A percentile compares a stretch with the other conserved stretches of the same genome.
Evolutionary conservation across 92 coral and sea anemone species (phyloP).

Genomic region (Parazoanthus atlanticus): DNA sequence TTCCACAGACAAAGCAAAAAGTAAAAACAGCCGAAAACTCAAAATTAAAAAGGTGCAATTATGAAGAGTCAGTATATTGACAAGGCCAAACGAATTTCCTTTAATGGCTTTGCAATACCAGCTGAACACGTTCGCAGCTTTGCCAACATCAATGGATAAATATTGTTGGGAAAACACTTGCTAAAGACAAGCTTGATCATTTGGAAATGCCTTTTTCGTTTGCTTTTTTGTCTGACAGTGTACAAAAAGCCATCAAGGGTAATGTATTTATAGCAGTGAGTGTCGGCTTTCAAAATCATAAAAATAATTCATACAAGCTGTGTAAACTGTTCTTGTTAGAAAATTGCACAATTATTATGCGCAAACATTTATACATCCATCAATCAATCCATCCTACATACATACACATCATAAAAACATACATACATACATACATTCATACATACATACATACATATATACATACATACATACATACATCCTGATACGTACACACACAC

Average conservation of each 20-base stretch:
- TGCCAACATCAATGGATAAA: neutral
- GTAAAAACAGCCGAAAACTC: neutral
- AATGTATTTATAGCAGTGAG: neutral
- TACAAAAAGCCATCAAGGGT: neutral
- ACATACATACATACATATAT: too few relatives aligned
- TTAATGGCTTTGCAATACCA: neutral
- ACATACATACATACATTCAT: too few relatives aligned
- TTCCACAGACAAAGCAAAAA: neutral
- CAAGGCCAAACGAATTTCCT: neutral
- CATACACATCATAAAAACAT: too few relatives aligned
- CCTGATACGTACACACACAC: too few relatives aligned
- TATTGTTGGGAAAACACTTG: neutral
- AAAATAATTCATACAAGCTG: neutral
- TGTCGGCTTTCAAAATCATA: neutral
- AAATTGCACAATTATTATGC: too few relatives aligned
- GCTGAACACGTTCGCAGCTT: neutral
- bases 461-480: too few relatives aligned
- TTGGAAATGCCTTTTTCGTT: constrained; percentile 17
- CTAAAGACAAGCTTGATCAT: constrained; percentile 4
- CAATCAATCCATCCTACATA: too few relatives aligned
- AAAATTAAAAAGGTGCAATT: neutral
- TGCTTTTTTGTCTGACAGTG: constrained; percentile 7
- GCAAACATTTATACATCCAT: too few relatives aligned
- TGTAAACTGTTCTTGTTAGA: neutral
- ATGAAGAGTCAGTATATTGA: neutral